These are phyloP conservation scores for Hucho hucho DNA, from an alignment of 2,113 vertebrate species.

Conservation along the genomic window DNA sequence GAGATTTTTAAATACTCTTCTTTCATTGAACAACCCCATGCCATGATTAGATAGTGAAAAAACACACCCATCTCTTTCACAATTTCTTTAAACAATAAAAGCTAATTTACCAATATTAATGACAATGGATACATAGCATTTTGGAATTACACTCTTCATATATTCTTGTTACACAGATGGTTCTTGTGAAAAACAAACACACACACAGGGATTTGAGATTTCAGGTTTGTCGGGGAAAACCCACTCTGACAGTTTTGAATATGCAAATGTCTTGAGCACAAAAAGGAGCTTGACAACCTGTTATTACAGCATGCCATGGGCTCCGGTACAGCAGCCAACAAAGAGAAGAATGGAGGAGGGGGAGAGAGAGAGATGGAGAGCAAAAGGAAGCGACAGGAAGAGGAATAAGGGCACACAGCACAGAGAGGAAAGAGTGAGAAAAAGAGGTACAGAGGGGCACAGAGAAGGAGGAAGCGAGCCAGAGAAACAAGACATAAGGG, in stretches of 20 bases:
- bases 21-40: too few species aligned
- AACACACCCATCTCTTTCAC: too few species aligned
- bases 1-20: too few species aligned
- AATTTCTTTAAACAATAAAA: too few species aligned
- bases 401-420: not conserved
- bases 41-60: too few species aligned
- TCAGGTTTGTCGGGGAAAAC: slow-evolving; percentile 45
- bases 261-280: slow-evolving; percentile 63
- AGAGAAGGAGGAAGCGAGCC: not conserved
- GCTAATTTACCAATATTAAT: too few species aligned
- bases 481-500: not conserved
- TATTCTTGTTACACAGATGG: too few species aligned
- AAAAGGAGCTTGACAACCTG: slow-evolving; percentile 64
- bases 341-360: slow-evolving; percentile 41
- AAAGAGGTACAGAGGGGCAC: not conserved
- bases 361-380: slow-evolving; percentile 29
- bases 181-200: not conserved
- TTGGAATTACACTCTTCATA: too few species aligned
- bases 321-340: slow-evolving; percentile 48
- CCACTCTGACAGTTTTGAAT: slow-evolving; percentile 52
- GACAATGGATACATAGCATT: too few species aligned
- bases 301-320: slow-evolving; percentile 63
- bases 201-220: slow-evolving; percentile 44
- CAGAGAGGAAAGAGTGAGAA: too few species aligned
- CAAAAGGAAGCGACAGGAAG: not conserved